Base-by-base conservation (phyloP, 2,888 invertebrate species). In the Drosophila bunnanda region DNA sequence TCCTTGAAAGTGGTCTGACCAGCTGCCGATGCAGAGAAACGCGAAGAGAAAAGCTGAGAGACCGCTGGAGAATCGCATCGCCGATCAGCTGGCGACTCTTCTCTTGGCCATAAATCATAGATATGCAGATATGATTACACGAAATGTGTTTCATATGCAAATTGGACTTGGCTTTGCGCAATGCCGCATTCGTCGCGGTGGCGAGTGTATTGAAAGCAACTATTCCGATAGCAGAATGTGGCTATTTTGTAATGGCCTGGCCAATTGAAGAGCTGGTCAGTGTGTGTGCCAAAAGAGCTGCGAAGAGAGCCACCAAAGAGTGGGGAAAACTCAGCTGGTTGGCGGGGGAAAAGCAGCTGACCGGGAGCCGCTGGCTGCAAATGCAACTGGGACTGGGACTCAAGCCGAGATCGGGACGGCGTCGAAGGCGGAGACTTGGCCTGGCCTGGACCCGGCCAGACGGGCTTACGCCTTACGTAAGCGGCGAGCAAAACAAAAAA, bases 401-500 rank as follows among this genome's bases (percentile, higher is more conserved):
- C 58, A 22, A 41, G 54, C 39, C 55, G n/a, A 55, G 46, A 46
- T 54, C 12, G 44, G 48, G 53, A 52, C 43, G 52, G 30, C 32
- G 60, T 48, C 32, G 52, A 61, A 34, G 43, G 44, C 53, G 48
- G 55, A 36, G 69, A 54, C 43, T 53, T 38, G 60, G 56, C 43
- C 57, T 38, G 60, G 56, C 43, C 57, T 60, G 71, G 43, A 65
- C 72, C 72, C 71, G 71, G 76, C 67, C 64, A 55, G 68, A 69
- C 66, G 65, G 58, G 72, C 70, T 75, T 56, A 57, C 53, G 72
- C 58, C 60, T 86, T 86, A 86, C 76, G 82, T 86, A 86, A 86
- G 86, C 73, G 39, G 57, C 60, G 82, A 86, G 86, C 85, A 86
- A 86, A 86, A 86, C 85, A 83, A 83, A 86, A 88, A 86, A 88